Evolutionary conservation across 2,797 vertebrate species (phyloP), one percentile per base, ranked within the genome.

Genomic region (Numenius phaeopus): DNA sequence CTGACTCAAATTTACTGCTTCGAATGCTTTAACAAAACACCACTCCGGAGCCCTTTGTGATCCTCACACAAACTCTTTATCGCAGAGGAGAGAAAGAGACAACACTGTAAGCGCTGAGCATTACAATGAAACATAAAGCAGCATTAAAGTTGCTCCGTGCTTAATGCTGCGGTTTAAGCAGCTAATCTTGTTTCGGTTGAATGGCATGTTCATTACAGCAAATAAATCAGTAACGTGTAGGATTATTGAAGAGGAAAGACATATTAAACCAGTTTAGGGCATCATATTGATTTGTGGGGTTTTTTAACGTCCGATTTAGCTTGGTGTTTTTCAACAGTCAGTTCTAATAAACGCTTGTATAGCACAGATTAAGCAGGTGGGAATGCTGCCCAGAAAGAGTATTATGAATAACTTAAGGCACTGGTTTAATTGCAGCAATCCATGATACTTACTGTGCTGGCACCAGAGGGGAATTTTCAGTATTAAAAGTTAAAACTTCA

Each of bases 291-390:
- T 98, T 96, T 96, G 95, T 61, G 59, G 59, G 59, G 1, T 22
- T 70, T 73, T 76, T 58, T 79, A 97, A 95, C 93, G 88, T 94
- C 94, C 5, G 29, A 98, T 96, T 98, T 98, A 97, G 97, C 90
- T 96, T 83, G 96, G 94, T 94, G 40, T 97, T 98, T 98, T 98
- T 97, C 96, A 96, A 96, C 97, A 98, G 98, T 98, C 94, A 98
- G 95, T 97, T 97, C 95, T 97, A 97, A 98, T 98, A 95, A 98
- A 98, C 61, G 40, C 94, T 97, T 96, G 91, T 95, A 97, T 94
- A 97, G 96, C 95, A 84, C 95, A 97, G 98, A 98, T 98, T 98
- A 98, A 95, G 91, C 82, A 96, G 86, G 91, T 97, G 97, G 98
- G 98, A 98, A 98, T 91, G 91, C 90, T 98, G 94, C 96, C 96